Evolutionary conservation across 2,888 invertebrate genomes (phyloP).

Genomic region (Meteorus cinctellus): DNA sequence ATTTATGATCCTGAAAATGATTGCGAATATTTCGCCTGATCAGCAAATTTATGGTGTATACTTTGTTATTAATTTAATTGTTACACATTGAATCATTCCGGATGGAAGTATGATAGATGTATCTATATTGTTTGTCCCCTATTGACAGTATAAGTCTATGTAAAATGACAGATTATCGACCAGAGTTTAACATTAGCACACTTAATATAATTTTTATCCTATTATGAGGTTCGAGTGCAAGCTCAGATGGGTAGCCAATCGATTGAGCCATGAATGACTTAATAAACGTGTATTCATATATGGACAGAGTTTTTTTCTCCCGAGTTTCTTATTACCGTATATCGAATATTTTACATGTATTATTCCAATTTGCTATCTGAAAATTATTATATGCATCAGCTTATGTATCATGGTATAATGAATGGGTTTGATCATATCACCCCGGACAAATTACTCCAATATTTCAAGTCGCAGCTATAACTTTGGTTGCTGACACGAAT

Average conservation of each 20-base stretch:
- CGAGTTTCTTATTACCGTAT: background rate
- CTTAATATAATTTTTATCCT: background rate
- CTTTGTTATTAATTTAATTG: conserved; percentile 10
- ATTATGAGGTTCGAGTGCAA: background rate
- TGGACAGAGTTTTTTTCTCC: background rate
- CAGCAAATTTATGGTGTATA: background rate
- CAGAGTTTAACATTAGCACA: background rate
- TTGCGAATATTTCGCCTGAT: background rate
- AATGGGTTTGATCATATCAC: background rate
- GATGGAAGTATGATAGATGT: conserved; percentile 50
- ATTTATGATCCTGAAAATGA: background rate
- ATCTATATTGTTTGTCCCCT: background rate
- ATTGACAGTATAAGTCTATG: background rate
- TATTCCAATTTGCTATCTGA: conserved; percentile 42
- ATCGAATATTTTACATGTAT: background rate
- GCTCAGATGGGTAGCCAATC: background rate
- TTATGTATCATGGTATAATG: conserved; percentile 23
- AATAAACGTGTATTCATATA: background rate
- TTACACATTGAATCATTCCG: conserved; percentile 30
- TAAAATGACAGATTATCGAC: background rate
- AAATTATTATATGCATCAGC: conserved; percentile 47
- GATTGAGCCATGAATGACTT: background rate
- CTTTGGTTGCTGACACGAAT: conserved; percentile 10
- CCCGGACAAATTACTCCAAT: background rate
- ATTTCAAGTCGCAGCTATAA: background rate